Percentiles rank a stretch among this genome's conserved stretches.
Conservation (phyloP, 2,113 vertebrate genomes). For the Mastomys coucha region DNA sequence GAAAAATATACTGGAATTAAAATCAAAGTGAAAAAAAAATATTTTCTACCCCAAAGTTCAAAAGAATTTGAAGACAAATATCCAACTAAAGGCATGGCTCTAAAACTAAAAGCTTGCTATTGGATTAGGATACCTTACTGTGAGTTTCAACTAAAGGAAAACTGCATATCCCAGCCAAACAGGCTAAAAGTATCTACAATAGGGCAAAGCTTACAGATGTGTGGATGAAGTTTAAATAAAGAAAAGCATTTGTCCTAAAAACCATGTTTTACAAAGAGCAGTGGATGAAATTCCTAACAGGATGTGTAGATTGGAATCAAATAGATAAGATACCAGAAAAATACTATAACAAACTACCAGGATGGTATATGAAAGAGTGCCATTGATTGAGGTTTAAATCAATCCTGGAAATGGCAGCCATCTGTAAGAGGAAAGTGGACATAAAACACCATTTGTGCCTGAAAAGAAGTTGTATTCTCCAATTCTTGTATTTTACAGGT, state of each 20-base stretch:
- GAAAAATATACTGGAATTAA: neutral
- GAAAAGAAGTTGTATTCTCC: neutral
- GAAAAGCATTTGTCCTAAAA: neutral
- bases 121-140: neutral
- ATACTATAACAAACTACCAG: neutral
- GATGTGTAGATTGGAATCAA: neutral
- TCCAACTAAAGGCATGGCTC: neutral
- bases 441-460: neutral
- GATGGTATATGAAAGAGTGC: neutral
- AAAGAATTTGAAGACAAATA: neutral
- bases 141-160: neutral
- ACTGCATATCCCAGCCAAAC: neutral
- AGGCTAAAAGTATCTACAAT: neutral
- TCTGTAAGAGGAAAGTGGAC: neutral
- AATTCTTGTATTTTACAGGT: neutral
- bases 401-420: neutral
- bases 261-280: neutral
- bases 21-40: slow-evolving; percentile 49
- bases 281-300: neutral
- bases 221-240: neutral
- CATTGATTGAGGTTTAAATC: neutral
- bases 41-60: neutral
- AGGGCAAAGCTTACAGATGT: neutral
- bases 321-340: neutral
- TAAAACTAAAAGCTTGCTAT: neutral